Percentiles rank a stretch among this genome's conserved stretches.
phyloP scores from a whole-genome alignment of 2,888 invertebrate species.

The Lacanobia wlatinum region DNA sequence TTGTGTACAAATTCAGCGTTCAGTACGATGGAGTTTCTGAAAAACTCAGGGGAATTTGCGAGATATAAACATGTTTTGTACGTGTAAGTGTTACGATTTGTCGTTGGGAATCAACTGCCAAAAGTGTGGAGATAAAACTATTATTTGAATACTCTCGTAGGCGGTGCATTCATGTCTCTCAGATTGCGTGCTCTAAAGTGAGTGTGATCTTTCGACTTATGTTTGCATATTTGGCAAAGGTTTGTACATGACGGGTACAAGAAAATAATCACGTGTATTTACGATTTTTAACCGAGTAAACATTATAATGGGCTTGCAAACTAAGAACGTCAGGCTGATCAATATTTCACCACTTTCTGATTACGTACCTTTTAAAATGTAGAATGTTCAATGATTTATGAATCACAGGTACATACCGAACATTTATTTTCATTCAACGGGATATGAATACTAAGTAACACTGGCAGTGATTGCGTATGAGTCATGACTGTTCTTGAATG shows the following conservation, averaged over 20 bases:
- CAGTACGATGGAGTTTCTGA: slow-evolving; percentile 27
- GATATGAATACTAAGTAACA: slow-evolving; percentile 49
- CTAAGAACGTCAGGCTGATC: slow-evolving; percentile 4
- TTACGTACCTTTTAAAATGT: slow-evolving; percentile 6
- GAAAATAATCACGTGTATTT: neutral
- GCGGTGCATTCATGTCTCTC: slow-evolving; percentile 17
- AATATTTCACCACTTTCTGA: slow-evolving; percentile 20
- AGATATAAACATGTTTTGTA: slow-evolving; percentile 39
- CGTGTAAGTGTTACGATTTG: slow-evolving; percentile 34
- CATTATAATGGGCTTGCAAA: slow-evolving; percentile 13
- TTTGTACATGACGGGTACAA: neutral
- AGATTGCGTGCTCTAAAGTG: slow-evolving; percentile 4
- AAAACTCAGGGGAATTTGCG: slow-evolving; percentile 43
- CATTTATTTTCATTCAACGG: slow-evolving; percentile 55
- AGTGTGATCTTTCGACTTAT: neutral
- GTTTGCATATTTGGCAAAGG: neutral
- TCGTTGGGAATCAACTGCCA: slow-evolving; percentile 35
- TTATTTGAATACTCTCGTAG: slow-evolving; percentile 14
- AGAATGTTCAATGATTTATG: slow-evolving; percentile 34
- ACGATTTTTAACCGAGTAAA: neutral
- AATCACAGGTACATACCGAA: slow-evolving; percentile 16
- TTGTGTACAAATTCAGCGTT: slow-evolving; percentile 41
- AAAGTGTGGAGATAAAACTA: slow-evolving; percentile 23
- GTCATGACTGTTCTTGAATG: slow-evolving; percentile 60
- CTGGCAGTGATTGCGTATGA: slow-evolving; percentile 53